phyloP scores from a whole-genome alignment of 2,113 vertebrate species.

The Axis porcinus region DNA sequence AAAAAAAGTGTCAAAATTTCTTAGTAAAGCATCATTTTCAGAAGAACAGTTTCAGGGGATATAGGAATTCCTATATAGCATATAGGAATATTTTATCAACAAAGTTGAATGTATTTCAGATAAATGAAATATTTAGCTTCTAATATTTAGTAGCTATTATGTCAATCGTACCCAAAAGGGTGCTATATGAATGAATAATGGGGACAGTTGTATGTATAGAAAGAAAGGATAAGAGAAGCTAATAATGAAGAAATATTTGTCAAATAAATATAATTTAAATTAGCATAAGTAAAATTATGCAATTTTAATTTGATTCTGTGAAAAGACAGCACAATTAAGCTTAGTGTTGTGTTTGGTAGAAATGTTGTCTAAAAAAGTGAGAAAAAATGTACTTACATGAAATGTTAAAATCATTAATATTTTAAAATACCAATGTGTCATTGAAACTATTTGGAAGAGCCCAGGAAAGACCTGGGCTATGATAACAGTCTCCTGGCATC shows the following conservation, averaged over 20 bases:
- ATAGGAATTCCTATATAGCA: not conserved
- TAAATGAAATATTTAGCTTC: conserved; percentile 12
- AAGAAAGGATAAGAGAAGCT: not conserved
- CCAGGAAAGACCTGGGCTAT: not conserved
- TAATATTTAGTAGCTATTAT: not conserved
- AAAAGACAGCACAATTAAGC: not conserved
- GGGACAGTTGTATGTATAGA: not conserved
- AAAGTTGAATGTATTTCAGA: not conserved
- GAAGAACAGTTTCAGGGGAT: not conserved
- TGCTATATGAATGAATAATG: not conserved
- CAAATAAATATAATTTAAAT: not conserved
- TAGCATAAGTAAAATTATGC: not conserved
- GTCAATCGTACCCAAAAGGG: not conserved
- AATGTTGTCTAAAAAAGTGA: not conserved
- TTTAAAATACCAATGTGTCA: not conserved
- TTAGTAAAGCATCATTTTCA: not conserved
- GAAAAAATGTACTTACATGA: not conserved
- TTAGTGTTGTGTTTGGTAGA: not conserved
- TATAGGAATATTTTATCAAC: not conserved
- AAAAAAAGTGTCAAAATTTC: not conserved
- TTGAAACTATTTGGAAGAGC: not conserved
- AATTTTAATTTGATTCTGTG: not conserved
- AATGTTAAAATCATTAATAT: conserved; percentile 23
- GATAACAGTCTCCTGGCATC: not conserved
- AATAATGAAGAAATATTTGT: not conserved